Conservation (phyloP, 1,140 invertebrate genomes). For the Pectinophora gossypiella region DNA sequence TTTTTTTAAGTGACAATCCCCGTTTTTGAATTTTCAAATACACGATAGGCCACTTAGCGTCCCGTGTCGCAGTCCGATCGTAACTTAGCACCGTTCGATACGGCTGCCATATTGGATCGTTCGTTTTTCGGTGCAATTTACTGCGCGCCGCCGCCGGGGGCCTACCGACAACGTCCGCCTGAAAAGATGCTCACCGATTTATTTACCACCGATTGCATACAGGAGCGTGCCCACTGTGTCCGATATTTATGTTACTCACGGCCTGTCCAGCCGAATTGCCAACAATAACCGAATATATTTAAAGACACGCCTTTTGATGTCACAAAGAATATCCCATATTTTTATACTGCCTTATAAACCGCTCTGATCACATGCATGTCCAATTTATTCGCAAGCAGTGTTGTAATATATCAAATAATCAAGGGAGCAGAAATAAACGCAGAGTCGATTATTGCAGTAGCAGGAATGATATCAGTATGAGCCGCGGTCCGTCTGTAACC, state of each 20-base stretch:
- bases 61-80: slow-evolving; percentile 44
- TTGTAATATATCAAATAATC: no score
- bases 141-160: slow-evolving; percentile 47
- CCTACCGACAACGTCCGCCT: slow-evolving; percentile 38
- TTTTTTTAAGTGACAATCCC: slow-evolving; percentile 41
- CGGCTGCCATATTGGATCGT: slow-evolving; percentile 52
- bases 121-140: slow-evolving; percentile 65
- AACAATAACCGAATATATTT: slow-evolving; percentile 65
- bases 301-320: no score
- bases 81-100: slow-evolving; percentile 61
- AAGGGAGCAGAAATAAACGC: no score
- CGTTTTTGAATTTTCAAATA: slow-evolving; percentile 53
- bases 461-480: not conserved
- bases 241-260: slow-evolving; percentile 60
- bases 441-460: not conserved
- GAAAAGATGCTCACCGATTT: slow-evolving; percentile 58
- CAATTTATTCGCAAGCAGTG: no score
- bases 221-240: slow-evolving; percentile 52
- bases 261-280: slow-evolving; percentile 41
- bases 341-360: no score
- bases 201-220: slow-evolving; percentile 58
- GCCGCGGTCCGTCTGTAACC: not conserved
- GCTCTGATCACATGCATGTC: no score
- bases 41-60: slow-evolving; percentile 62
- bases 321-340: no score